These are phyloP conservation scores for Archaeoteleia sp. DNA, from an alignment of 2,888 invertebrate genomes.

Conservation along the genomic window DNA sequence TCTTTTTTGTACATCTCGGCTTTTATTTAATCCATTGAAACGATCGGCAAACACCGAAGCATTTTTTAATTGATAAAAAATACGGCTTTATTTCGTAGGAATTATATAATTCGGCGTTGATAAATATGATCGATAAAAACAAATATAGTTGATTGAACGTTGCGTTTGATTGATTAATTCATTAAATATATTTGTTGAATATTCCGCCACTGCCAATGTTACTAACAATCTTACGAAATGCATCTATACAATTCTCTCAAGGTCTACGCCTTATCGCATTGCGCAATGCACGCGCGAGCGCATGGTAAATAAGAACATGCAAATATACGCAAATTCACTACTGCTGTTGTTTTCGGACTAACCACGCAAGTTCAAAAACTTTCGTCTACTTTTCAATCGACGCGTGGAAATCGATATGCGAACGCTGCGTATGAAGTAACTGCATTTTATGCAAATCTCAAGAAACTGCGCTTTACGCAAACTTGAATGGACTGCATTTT, in stretches of 20 bases:
- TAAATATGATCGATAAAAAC: neutral
- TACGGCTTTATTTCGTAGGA: too few relatives aligned
- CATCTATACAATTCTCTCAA: conserved; percentile 17
- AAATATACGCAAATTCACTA: conserved; percentile 3
- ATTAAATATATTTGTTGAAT: neutral
- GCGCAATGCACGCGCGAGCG: conserved; percentile 6
- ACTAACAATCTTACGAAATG: conserved; percentile 3
- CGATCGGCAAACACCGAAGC: too few relatives aligned
- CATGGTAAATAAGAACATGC: conserved; percentile 20
- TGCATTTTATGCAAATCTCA: too few relatives aligned
- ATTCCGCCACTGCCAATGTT: neutral
- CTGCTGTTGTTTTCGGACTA: neutral
- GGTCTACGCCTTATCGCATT: conserved; percentile 28
- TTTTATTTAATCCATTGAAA: too few relatives aligned
- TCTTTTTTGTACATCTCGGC: too few relatives aligned
- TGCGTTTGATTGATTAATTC: neutral
- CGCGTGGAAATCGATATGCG: too few relatives aligned
- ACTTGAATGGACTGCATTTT: too few relatives aligned
- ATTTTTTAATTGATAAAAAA: too few relatives aligned
- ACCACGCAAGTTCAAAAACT: neutral
- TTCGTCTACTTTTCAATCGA: neutral
- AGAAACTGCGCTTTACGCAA: too few relatives aligned
- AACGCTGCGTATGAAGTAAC: too few relatives aligned
- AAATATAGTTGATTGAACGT: neutral
- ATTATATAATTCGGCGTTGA: too few relatives aligned